phyloP scores from a whole-genome alignment of 2,797 vertebrate genomes.

The Triplophysa yarkandensis region DNA sequence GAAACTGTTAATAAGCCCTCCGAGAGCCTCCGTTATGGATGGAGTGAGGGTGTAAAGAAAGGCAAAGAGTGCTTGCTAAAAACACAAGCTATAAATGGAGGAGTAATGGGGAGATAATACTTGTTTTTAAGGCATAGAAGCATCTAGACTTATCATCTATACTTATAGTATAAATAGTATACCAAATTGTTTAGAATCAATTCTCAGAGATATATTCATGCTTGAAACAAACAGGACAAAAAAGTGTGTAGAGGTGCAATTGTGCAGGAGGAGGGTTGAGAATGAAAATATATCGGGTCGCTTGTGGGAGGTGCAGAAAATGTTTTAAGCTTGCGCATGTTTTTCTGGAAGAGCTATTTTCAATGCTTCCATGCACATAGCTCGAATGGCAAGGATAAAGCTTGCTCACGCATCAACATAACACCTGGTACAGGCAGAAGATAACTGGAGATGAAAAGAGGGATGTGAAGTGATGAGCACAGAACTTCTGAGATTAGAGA shows the following conservation, averaged over 20 bases:
- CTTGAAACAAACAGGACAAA: constrained; percentile 7
- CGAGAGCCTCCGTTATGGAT: constrained; percentile 15
- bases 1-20: constrained; percentile 35
- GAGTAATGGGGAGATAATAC: constrained; percentile 69
- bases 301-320: constrained; percentile 19
- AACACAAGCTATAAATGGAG: constrained; percentile 38
- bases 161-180: constrained; percentile 17
- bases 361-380: constrained; percentile 12
- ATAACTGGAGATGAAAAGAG: neutral
- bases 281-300: constrained; percentile 15
- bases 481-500: neutral
- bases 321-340: constrained; percentile 21
- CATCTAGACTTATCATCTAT: constrained; percentile 7
- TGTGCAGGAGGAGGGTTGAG: constrained; percentile 36
- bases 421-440: constrained; percentile 17
- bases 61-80: constrained; percentile 27
- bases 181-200: constrained; percentile 15
- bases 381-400: constrained; percentile 14
- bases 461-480: neutral
- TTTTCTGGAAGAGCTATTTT: constrained; percentile 45
- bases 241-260: constrained; percentile 20
- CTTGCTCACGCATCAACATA: constrained; percentile 30
- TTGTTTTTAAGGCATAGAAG: constrained; percentile 55
- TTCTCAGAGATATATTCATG: constrained; percentile 9
- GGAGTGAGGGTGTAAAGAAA: constrained; percentile 21